Evolutionary conservation across 2,888 invertebrate species (phyloP), one percentile per base, ranked within the genome.

Genomic region (Lapara coniferarum): DNA sequence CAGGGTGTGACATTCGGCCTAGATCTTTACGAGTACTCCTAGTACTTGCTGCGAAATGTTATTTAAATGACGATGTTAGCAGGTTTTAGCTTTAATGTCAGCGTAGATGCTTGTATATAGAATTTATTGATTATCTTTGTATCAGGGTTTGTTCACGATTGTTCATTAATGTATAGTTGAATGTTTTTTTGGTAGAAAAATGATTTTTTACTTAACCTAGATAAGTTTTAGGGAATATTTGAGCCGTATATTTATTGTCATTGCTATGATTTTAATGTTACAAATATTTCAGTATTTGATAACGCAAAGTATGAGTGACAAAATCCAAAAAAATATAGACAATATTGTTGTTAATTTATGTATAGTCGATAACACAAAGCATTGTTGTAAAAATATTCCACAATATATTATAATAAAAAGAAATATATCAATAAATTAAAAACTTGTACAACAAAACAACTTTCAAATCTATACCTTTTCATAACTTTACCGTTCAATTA

Each of bases 401-500:
- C 51, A 51, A 13, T 51, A 13, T 10, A 51, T 13, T 10, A 51
- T 8, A 8, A 8, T n/a, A 56, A 19, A 56, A 19, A n/a, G 10
- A 19, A 4, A 56, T 8, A n/a, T 56, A n/a, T 56, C 16, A n/a
- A 2, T 10, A 19, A 56, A 19, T 13, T 25, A 13, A 25, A 30
- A 25, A 37, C 37, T 37, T 37, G 37, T 37, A 37, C 5, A 2
- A 49, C 13, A 51, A 16, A 51, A 30, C 66, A 66, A 7, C 25
- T 19, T 37, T 10, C 19, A 63, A 52, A 44, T 19, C 56, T n/a
- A 57, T 68, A 68, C 51, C 37, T 68, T 53, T 59, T 68, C 59
- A 63, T 52, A 68, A 58, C 51, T 59, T 63, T 46, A 63, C 59
- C 53, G n/a, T 59, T 59, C 59, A 69, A 63, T 58, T 68, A 67